phyloP scores from a whole-genome alignment of 2,888 invertebrate species.

The Lasius platythorax region DNA sequence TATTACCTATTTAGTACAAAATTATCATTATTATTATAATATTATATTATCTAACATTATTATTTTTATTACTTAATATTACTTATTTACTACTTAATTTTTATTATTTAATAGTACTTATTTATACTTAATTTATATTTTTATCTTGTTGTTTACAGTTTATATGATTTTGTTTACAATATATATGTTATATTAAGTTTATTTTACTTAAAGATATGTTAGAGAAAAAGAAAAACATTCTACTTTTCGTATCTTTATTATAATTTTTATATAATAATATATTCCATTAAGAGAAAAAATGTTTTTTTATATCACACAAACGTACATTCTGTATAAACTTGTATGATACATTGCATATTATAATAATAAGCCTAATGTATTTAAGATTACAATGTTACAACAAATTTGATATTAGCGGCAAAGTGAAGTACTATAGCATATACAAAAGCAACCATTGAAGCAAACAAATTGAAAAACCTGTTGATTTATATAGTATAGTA shows the following conservation, averaged over 20 bases:
- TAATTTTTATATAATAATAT: slow-evolving; percentile 12
- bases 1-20: slow-evolving; percentile 44
- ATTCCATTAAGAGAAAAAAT: background rate
- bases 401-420: slow-evolving; percentile 31
- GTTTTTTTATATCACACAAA: slow-evolving; percentile 9
- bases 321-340: background rate
- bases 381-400: slow-evolving; percentile 27
- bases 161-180: slow-evolving; percentile 1
- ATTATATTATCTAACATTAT: background rate
- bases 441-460: background rate
- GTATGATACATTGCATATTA: background rate
- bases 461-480: slow-evolving; percentile 26
- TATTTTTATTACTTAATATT: slow-evolving; percentile 25
- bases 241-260: slow-evolving; percentile 25
- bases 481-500: slow-evolving; percentile 33
- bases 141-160: slow-evolving; percentile 1
- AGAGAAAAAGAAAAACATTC: background rate
- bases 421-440: background rate
- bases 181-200: background rate
- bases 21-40: background rate
- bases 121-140: slow-evolving; percentile 10
- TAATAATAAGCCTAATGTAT: slow-evolving; percentile 45
- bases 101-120: slow-evolving; percentile 31
- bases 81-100: slow-evolving; percentile 21
- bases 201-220: slow-evolving; percentile 1